Evolutionary conservation across 1,140 invertebrate genomes (phyloP).

Genomic region (Centruroides sculpturatus): DNA sequence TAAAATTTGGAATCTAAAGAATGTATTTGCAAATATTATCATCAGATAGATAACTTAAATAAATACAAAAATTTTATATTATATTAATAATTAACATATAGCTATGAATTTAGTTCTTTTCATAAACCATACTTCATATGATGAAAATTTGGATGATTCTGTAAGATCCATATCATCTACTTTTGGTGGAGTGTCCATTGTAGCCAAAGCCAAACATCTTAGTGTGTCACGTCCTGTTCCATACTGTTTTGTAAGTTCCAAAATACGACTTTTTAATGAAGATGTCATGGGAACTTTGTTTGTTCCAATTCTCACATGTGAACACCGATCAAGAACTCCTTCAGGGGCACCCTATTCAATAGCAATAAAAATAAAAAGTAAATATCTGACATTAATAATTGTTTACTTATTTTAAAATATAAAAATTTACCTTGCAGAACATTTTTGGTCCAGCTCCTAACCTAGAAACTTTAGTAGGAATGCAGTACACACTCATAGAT

Average conservation of each 20-base stretch:
- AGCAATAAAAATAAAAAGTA: too few species aligned
- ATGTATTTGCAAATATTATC: neutral
- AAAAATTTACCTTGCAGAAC: slow-evolving; percentile 60
- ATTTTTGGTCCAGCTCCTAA: slow-evolving; percentile 84
- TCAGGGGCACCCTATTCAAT: slow-evolving; percentile 72
- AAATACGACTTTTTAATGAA: slow-evolving; percentile 80
- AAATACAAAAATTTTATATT: too few species aligned
- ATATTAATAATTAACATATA: too few species aligned
- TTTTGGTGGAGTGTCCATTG: slow-evolving; percentile 80
- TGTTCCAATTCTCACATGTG: slow-evolving; percentile 84
- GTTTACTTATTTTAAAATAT: too few species aligned
- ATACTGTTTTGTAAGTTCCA: slow-evolving; percentile 84
- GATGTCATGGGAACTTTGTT: slow-evolving; percentile 81
- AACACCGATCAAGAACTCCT: slow-evolving; percentile 96
- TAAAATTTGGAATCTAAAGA: too few species aligned
- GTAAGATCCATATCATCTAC: slow-evolving; percentile 94
- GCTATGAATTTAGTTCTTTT: too few species aligned
- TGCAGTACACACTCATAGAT: slow-evolving; percentile 97
- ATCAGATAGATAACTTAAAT: neutral
- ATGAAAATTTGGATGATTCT: slow-evolving; percentile 91
- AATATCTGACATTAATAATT: too few species aligned
- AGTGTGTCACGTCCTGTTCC: slow-evolving; percentile 98
- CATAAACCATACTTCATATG: slow-evolving; percentile 65
- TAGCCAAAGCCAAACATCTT: slow-evolving; percentile 92
- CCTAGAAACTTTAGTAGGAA: slow-evolving; percentile 70